Percentiles rank a stretch among this genome's conserved stretches.
Conservation (phyloP, 1,140 invertebrate species). For the Camponotus floridanus region DNA sequence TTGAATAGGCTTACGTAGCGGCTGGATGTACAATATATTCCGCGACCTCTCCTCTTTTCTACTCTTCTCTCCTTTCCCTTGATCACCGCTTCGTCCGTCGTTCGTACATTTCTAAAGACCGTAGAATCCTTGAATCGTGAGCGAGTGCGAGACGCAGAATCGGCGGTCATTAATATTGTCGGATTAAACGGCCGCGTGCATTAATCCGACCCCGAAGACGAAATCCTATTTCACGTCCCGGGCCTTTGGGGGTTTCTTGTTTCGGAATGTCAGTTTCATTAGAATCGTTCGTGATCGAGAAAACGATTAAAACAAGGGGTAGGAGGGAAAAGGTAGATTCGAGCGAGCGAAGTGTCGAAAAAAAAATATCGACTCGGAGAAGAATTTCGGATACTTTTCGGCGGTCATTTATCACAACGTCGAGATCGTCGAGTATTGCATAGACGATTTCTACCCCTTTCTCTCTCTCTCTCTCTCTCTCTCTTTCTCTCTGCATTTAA, state of each 20-base stretch:
- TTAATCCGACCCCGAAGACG: slow-evolving; percentile 81
- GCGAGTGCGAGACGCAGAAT: slow-evolving; percentile 75
- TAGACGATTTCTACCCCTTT: neutral
- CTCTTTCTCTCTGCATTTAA: neutral
- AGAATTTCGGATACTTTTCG: slow-evolving; percentile 45
- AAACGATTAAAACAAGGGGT: slow-evolving; percentile 78
- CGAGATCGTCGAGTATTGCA: slow-evolving; percentile 9
- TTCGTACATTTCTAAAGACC: slow-evolving; percentile 63
- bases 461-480: too few species aligned
- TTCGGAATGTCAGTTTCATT: slow-evolving; percentile 83
- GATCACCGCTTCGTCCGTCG: neutral
- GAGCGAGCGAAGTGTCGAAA: slow-evolving; percentile 24
- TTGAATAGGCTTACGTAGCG: slow-evolving; percentile 80
- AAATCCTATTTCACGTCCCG: slow-evolving; percentile 83
- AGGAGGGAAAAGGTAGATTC: neutral
- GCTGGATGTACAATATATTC: slow-evolving; percentile 45
- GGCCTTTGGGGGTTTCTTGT: slow-evolving; percentile 76
- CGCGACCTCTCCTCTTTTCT: neutral
- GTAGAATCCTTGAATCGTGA: slow-evolving; percentile 79
- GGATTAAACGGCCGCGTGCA: slow-evolving; percentile 84
- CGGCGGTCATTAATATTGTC: slow-evolving; percentile 85
- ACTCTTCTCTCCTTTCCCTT: slow-evolving; percentile 32
- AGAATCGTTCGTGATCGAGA: slow-evolving; percentile 78
- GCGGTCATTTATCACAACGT: slow-evolving; percentile 47
- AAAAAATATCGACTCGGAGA: slow-evolving; percentile 38